A percentile compares a stretch with the other conserved stretches of the same genome.
These are phyloP conservation scores for Aurelia sp. DNA, from an alignment of 30 jellyfish, hydroid and myxozoan species.

Conservation along the genomic window DNA sequence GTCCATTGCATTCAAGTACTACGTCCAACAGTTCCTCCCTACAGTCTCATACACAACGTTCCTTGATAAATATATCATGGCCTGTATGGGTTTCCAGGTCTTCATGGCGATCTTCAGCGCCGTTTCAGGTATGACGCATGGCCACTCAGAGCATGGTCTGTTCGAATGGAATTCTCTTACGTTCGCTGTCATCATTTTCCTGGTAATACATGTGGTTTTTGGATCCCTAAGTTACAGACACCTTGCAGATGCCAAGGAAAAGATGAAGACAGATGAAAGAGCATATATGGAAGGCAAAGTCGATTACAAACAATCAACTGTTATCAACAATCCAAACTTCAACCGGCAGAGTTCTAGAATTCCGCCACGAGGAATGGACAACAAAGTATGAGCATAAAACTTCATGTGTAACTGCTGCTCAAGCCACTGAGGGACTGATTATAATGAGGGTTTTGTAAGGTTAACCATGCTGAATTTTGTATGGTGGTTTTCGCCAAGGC, in stretches of 20 bases:
- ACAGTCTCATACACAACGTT: constrained; percentile 45
- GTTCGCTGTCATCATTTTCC: background rate
- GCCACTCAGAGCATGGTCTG: background rate
- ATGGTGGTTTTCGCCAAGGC: too few relatives aligned
- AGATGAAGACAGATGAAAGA: background rate
- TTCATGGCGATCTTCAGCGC: constrained; percentile 45
- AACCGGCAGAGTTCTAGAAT: too few relatives aligned
- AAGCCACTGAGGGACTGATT: too few relatives aligned
- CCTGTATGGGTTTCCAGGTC: constrained; percentile 63
- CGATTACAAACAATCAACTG: too few relatives aligned
- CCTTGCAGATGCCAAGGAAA: background rate
- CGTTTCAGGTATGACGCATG: constrained; percentile 16
- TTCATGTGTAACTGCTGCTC: too few relatives aligned
- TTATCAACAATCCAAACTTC: too few relatives aligned
- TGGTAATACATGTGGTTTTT: constrained; percentile 7
- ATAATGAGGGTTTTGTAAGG: too few relatives aligned
- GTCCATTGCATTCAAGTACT: constrained; percentile 69
- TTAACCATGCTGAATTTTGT: too few relatives aligned
- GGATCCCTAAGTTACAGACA: background rate
- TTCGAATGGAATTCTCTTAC: constrained; percentile 14
- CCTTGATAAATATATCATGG: constrained; percentile 37
- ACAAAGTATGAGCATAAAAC: too few relatives aligned
- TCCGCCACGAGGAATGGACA: too few relatives aligned
- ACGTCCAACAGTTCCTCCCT: constrained; percentile 60
- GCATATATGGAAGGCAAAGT: background rate